Evolutionary conservation across 2,888 invertebrate genomes (phyloP).

Genomic region (Sabatieria punctata): DNA sequence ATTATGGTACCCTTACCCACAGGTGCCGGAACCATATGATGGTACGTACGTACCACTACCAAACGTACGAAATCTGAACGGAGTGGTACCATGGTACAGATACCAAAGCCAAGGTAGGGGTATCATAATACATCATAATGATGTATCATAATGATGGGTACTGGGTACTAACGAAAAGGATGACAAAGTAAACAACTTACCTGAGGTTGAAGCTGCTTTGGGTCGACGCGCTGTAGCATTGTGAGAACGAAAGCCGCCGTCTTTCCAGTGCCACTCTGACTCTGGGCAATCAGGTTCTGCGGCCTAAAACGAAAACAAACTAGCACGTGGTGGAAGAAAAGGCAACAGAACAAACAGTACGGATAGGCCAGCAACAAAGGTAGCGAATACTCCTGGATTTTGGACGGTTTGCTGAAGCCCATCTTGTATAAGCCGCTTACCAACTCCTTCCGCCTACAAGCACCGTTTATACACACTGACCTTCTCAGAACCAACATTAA

Average conservation of each 20-base stretch:
- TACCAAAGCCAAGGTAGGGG: too few species aligned
- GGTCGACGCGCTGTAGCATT: slow-evolving; percentile 80
- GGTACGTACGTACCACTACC: too few species aligned
- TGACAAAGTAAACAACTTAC: too few species aligned
- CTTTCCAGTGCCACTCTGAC: slow-evolving; percentile 97
- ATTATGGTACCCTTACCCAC: too few species aligned
- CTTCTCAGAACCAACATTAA: slow-evolving; percentile 43
- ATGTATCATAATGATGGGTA: too few species aligned
- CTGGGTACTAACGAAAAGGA: too few species aligned
- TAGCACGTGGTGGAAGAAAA: not conserved
- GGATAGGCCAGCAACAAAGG: slow-evolving; percentile 83
- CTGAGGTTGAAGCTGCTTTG: slow-evolving; percentile 55
- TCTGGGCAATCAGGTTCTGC: slow-evolving; percentile 95
- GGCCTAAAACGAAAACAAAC: slow-evolving; percentile 42
- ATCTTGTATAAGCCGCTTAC: slow-evolving; percentile 80
- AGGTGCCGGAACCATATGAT: too few species aligned
- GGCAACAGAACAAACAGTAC: slow-evolving; percentile 10
- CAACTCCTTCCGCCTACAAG: slow-evolving; percentile 62
- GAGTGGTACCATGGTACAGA: too few species aligned
- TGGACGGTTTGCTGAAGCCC: slow-evolving; percentile 97
- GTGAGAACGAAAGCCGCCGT: slow-evolving; percentile 95
- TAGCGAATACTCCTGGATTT: slow-evolving; percentile 84
- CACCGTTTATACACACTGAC: slow-evolving; percentile 75
- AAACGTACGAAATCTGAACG: too few species aligned
- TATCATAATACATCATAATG: too few species aligned